Evolutionary conservation across 2,113 vertebrate genomes (phyloP), one percentile per base, ranked within the genome.

Genomic region (Colistium nudipinnis): DNA sequence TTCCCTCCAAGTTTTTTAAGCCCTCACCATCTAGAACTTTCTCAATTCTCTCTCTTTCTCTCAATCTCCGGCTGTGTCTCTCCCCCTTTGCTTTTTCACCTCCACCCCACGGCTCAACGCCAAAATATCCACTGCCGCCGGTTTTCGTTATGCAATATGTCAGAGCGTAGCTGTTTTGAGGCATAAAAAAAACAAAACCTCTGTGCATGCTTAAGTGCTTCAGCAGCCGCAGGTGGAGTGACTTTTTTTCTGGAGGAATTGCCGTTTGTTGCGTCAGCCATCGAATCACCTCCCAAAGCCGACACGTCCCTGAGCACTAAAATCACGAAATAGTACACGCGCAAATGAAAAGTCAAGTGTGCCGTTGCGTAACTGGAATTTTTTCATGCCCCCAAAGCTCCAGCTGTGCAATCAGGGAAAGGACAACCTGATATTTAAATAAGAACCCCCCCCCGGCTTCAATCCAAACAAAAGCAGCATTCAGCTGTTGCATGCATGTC

Each of bases 241-340:
- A 30, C 51, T 53, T 71, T 27, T n/a, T 35, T 61, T 54, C 31
- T 36, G 14, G 28, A n/a, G 47, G 45, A 47, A 68, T 88, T 87
- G 82, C 80, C 76, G 60, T 8, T 3, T 8, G 45, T 86, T 86
- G 70, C 88, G 81, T 90, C 84, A 88, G 10, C 70, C 28, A 11
- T 25, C 19, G 6, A 67, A 65, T 71, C 59, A 69, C n/a, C n/a
- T 33, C 38, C 13, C 16, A 16, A 0, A 17, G 33, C 39, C 41
- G 38, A 52, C n/a, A 38, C 12, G 16, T 55, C 22, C 74, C 52
- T n/a, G n/a, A n/a, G 43, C 30, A 13, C 13, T 35, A n/a, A 45
- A 61, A 70, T 71, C 47, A 67, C 22, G 67, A 77, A 70, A 69
- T 61, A 43, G 71, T 51, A 62, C 57, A 24, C 39, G 19, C 6